phyloP scores from a whole-genome alignment of 1,140 invertebrate genomes.

The Sinonovacula constricta region DNA sequence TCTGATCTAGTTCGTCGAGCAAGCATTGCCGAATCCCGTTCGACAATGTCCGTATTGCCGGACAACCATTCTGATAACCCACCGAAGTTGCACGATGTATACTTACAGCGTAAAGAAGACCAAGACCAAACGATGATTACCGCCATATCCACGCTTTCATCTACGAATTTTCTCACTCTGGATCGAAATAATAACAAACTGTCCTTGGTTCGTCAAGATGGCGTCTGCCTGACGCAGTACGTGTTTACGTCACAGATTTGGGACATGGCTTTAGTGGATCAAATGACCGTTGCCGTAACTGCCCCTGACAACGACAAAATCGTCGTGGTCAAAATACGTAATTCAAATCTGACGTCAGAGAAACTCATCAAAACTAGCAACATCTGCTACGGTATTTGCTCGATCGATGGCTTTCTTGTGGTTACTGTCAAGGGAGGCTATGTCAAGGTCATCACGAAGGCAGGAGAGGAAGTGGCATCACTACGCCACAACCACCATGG shows the following conservation, averaged over 20 bases:
- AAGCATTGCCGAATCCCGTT: slow-evolving; percentile 2
- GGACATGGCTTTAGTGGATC: slow-evolving; percentile 47
- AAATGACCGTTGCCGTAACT: slow-evolving; percentile 35
- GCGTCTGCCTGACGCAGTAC: slow-evolving; percentile 28
- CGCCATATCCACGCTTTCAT: slow-evolving; percentile 19
- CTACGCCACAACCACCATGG: slow-evolving; percentile 38
- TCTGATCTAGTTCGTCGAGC: not conserved
- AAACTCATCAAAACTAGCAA: slow-evolving; percentile 44
- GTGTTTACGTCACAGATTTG: slow-evolving; percentile 47
- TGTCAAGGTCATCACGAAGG: slow-evolving; percentile 44
- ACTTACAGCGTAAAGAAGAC: slow-evolving; percentile 36
- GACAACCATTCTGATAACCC: slow-evolving; percentile 11
- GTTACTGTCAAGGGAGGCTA: slow-evolving; percentile 45
- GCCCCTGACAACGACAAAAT: slow-evolving; percentile 48
- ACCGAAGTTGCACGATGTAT: slow-evolving; percentile 27
- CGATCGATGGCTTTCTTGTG: slow-evolving; percentile 38
- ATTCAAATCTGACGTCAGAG: slow-evolving; percentile 37
- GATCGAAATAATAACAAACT: slow-evolving; percentile 47
- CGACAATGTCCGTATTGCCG: not conserved
- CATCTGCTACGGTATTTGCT: slow-evolving; percentile 44
- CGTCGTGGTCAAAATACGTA: slow-evolving; percentile 35
- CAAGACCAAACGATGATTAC: slow-evolving; percentile 42
- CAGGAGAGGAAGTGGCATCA: slow-evolving; percentile 47
- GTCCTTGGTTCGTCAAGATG: slow-evolving; percentile 31
- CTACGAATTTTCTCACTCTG: slow-evolving; percentile 43